Evolutionary conservation across 2,113 vertebrate species (phyloP).

Genomic region (Zapornia atra): DNA sequence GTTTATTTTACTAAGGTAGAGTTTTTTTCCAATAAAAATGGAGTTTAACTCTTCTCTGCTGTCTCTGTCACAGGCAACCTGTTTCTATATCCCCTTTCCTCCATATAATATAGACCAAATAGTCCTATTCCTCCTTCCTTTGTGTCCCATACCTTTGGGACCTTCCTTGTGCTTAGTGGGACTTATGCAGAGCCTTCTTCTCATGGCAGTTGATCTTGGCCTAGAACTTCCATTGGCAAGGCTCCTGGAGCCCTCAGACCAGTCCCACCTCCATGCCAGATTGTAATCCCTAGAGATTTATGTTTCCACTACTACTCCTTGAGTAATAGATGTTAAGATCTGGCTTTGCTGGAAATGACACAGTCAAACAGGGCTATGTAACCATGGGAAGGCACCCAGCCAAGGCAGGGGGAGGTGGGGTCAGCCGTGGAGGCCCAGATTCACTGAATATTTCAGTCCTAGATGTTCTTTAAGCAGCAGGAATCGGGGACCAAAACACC

Average conservation of each 20-base stretch:
- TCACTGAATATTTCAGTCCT: background rate
- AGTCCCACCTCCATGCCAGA: background rate
- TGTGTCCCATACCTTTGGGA: background rate
- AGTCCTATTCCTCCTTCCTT: background rate
- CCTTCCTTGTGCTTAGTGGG: background rate
- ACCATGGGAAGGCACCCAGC: background rate
- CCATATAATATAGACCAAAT: background rate
- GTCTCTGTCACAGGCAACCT: background rate
- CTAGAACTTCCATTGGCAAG: background rate
- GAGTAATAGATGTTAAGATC: background rate
- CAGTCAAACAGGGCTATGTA: fast-evolving
- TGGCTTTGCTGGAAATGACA: background rate
- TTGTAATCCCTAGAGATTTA: background rate
- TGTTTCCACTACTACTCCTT: background rate
- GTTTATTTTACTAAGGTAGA: background rate
- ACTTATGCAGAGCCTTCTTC: background rate
- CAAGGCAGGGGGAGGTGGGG: background rate
- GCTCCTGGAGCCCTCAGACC: background rate
- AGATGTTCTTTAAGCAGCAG: background rate
- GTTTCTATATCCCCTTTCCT: background rate
- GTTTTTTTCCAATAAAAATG: background rate
- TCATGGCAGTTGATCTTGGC: background rate
- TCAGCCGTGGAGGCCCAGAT: background rate
- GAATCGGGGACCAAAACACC: background rate
- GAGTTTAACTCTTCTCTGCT: background rate